Percentiles rank a stretch among this genome's conserved stretches.
phyloP scores from a whole-genome alignment of 1,140 invertebrate species.

The Papilio aristodemus region DNA sequence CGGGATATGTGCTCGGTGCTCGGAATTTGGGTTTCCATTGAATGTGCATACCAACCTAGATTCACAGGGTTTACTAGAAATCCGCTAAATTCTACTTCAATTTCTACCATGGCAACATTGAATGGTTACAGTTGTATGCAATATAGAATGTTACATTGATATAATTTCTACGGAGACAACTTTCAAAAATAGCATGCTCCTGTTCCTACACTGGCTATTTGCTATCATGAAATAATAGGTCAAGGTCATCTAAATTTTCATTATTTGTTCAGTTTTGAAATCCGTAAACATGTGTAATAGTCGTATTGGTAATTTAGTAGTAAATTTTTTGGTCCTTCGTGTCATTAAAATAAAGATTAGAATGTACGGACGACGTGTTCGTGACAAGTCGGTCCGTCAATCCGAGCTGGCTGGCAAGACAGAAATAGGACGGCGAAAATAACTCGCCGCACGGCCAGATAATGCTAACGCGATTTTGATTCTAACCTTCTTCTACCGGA shows the following conservation, averaged over 20 bases:
- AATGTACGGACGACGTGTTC: constrained; percentile 60
- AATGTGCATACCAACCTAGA: constrained; percentile 31
- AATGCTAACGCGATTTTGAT: constrained; percentile 77
- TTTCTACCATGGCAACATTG: constrained; percentile 28
- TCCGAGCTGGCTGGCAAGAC: constrained; percentile 73
- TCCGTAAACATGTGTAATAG: neutral
- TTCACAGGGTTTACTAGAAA: constrained; percentile 22
- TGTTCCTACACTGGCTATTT: neutral
- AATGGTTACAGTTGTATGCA: neutral
- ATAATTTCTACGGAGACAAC: constrained; percentile 23
- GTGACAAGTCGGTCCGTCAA: constrained; percentile 77
- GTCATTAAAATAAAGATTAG: constrained; percentile 35
- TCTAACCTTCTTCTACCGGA: constrained; percentile 64
- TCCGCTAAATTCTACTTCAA: constrained; percentile 31
- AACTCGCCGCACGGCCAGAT: constrained; percentile 73
- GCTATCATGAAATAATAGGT: constrained; percentile 53
- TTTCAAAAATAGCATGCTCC: constrained; percentile 26
- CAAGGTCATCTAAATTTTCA: constrained; percentile 63
- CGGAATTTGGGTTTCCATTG: constrained; percentile 20
- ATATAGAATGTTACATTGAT: neutral
- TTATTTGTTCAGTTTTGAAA: neutral
- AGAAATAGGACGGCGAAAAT: constrained; percentile 75
- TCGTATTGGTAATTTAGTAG: neutral
- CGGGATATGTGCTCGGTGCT: constrained; percentile 30
- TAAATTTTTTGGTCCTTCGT: constrained; percentile 29